phyloP scores from a whole-genome alignment of 2,113 vertebrate genomes.

The Agapornis roseicollis region DNA sequence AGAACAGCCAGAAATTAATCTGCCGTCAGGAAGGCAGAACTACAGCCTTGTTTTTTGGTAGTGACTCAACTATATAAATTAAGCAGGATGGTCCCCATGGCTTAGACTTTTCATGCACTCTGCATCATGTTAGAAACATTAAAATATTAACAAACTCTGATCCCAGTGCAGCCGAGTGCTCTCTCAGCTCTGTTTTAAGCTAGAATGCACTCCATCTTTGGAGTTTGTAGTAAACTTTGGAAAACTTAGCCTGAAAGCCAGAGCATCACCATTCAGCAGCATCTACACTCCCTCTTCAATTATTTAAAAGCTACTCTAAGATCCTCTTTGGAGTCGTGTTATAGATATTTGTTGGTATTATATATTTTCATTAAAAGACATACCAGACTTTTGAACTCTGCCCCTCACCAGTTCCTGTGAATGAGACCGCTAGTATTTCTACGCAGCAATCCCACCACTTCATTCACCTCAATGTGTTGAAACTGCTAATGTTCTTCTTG shows the following conservation, averaged over 20 bases:
- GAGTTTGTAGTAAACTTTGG: conserved; percentile 19
- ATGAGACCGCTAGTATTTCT: not conserved
- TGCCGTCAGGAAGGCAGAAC: not conserved
- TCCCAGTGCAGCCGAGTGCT: not conserved
- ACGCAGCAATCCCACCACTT: not conserved
- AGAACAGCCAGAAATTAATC: conserved; percentile 3
- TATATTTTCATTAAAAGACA: not conserved
- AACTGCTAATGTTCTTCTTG: not conserved
- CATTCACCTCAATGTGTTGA: not conserved
- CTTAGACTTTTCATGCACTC: not conserved
- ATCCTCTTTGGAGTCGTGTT: not conserved
- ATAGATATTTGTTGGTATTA: not conserved
- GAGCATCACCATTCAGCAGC: not conserved
- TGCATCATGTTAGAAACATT: conserved; percentile 23
- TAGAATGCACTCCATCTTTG: conserved; percentile 9
- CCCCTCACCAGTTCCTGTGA: not conserved
- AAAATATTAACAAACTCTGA: conserved; percentile 59
- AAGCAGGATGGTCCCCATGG: conserved; percentile 22
- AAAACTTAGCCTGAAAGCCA: conserved; percentile 6
- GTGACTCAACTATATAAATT: conserved; percentile 41
- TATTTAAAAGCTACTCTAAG: conserved; percentile 2
- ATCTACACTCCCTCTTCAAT: conserved; percentile 15
- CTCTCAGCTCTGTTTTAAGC: conserved; percentile 20
- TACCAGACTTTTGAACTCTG: not conserved
- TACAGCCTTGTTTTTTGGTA: not conserved